phyloP scores from a whole-genome alignment of 2,888 invertebrate genomes.

The Cyclophora punctaria region DNA sequence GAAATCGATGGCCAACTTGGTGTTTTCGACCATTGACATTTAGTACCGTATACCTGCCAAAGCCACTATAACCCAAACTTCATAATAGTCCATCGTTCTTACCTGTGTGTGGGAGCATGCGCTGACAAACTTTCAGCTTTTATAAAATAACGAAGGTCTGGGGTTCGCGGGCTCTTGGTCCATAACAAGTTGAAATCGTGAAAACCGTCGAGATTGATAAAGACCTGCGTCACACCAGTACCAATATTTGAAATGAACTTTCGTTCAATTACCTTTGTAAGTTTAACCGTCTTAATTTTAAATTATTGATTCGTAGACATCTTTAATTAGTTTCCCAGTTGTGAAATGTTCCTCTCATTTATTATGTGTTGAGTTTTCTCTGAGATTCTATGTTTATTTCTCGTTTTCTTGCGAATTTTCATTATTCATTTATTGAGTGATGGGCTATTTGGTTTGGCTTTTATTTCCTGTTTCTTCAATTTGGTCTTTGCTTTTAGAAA shows the following conservation, averaged over 20 bases:
- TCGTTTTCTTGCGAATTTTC: conserved; percentile 15
- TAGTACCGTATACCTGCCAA: too few species aligned
- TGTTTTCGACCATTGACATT: too few species aligned
- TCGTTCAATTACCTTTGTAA: conserved; percentile 64
- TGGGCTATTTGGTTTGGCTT: conserved; percentile 12
- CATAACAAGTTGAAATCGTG: too few species aligned
- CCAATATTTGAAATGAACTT: conserved; percentile 64
- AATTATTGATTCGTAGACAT: conserved; percentile 58
- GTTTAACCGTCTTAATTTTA: conserved; percentile 52
- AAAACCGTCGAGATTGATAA: too few species aligned
- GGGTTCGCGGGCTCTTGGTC: too few species aligned
- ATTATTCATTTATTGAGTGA: conserved; percentile 23
- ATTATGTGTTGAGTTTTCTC: conserved; percentile 45
- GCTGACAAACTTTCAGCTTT: too few species aligned
- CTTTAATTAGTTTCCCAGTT: conserved; percentile 64
- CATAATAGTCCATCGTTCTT: too few species aligned
- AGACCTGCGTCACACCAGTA: conserved; percentile 36
- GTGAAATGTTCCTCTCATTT: conserved; percentile 54
- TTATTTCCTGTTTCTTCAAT: conserved; percentile 1
- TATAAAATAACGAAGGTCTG: too few species aligned
- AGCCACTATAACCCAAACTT: too few species aligned
- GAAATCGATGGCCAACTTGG: too few species aligned
- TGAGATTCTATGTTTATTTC: conserved; percentile 10
- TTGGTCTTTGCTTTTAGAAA: background rate
- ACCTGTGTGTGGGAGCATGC: too few species aligned